These are phyloP conservation scores for Schizopygopsis malacanthus DNA, from an alignment of 2,797 vertebrate species.

Conservation along the genomic window DNA sequence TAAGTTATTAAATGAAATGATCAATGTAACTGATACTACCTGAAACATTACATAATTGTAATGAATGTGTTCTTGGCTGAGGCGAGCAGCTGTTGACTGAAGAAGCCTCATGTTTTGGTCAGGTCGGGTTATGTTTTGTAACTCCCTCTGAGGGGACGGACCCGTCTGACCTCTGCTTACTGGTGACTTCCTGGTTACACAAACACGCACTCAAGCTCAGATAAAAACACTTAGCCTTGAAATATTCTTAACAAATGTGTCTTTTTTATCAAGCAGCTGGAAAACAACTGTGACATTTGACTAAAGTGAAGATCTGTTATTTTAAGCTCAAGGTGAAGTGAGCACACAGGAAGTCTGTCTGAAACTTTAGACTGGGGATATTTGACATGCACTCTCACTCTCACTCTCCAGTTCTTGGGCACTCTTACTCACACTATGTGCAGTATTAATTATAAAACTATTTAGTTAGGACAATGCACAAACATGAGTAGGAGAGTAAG, in stretches of 20 bases:
- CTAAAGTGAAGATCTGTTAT: constrained; percentile 29
- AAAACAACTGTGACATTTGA: constrained; percentile 18
- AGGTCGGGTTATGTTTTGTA: constrained; percentile 40
- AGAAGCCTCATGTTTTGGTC: constrained; percentile 35
- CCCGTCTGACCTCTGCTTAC: neutral
- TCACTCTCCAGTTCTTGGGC: constrained; percentile 5
- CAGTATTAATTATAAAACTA: neutral
- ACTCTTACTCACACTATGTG: neutral
- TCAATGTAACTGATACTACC: constrained; percentile 28
- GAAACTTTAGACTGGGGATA: constrained; percentile 20
- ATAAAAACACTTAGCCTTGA: neutral
- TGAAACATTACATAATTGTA: constrained; percentile 39
- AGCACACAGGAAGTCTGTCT: constrained; percentile 18
- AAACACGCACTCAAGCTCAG: constrained; percentile 13
- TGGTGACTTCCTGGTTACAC: constrained; percentile 22
- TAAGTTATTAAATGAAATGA: neutral
- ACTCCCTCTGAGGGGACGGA: neutral
- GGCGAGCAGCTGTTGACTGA: constrained; percentile 34
- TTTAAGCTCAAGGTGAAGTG: constrained; percentile 26
- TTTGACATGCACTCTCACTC: constrained; percentile 9
- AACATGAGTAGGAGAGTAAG: neutral
- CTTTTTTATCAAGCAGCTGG: neutral
- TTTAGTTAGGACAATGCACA: neutral
- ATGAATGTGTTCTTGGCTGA: constrained; percentile 39
- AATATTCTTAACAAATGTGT: neutral